Evolutionary conservation across 1,140 invertebrate species (phyloP), one percentile per base, ranked within the genome.

Genomic region (Chymomyza costata): DNA sequence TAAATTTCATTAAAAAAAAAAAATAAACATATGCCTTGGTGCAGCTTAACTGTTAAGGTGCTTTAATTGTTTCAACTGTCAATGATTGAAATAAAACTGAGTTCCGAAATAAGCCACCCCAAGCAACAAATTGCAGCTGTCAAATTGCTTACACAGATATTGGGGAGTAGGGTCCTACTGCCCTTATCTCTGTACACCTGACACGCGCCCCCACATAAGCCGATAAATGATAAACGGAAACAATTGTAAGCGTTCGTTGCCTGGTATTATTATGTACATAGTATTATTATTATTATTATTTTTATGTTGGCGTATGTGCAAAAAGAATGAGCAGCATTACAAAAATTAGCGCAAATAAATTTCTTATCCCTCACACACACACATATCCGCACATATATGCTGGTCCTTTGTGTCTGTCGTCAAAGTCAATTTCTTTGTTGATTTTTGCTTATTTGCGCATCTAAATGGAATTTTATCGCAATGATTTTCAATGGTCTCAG

Each of bases 361-460:
- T 10, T 40, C 6, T 0, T 2, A 2, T 13, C 8, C 21, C 14
- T 10, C 14, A 25, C 38, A 40, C 59, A 32, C 47, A 30, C 44
- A 54, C 50, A 57, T 51, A 51, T 38, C 19, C 49, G 39, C 49
- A 50, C 47, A 58, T 32, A 38, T 32, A 52, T 57, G 46, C 54
- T 30, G 6, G 28, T n/a, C n/a, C n/a, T n/a, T n/a, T n/a, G n/a
- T n/a, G n/a, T 47, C 46, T 41, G 57, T 78, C 71, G 78, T 78
- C 58, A 80, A 76, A 76, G 73, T 71, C 71, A 78, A 76, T 76
- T 76, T 78, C 48, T 66, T 59, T 78, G 73, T 80, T 76, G 71
- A 78, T 78, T 76, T 78, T 76, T 71, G 71, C 73, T 70, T 76
- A 76, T 76, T 76, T 76, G 71, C 66, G 71, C 71, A 71, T 78